Evolutionary conservation across 2,888 invertebrate genomes (phyloP).

Genomic region (Lycophotia porphyrea): DNA sequence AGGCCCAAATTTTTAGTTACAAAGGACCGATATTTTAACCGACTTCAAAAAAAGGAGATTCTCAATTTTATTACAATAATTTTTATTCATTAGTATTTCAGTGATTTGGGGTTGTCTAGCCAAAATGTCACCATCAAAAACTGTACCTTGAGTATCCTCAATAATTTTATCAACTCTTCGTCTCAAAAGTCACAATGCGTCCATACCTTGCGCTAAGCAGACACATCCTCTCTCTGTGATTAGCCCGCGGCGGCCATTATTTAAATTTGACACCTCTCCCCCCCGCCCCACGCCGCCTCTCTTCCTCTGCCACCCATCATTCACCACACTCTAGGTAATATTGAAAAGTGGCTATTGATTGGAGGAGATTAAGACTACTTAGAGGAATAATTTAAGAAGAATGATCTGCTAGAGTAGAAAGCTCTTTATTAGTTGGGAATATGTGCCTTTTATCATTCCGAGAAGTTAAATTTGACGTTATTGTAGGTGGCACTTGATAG

Average conservation of each 20-base stretch:
- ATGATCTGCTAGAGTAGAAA: not conserved
- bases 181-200: not conserved
- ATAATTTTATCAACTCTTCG: not conserved
- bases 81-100: not conserved
- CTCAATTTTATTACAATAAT: not conserved
- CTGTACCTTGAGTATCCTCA: not conserved
- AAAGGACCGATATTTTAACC: not conserved
- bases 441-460: not conserved
- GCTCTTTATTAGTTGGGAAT: not conserved
- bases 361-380: conserved; percentile 28
- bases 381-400: conserved; percentile 1
- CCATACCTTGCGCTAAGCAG: conserved; percentile 24
- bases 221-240: conserved; percentile 70
- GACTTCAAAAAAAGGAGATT: not conserved
- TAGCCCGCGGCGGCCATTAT: conserved; percentile 70
- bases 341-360: conserved; percentile 42
- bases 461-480: not conserved
- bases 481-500: not conserved
- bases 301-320: conserved; percentile 31
- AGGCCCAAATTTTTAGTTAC: not conserved
- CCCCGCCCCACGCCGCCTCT: not conserved
- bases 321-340: conserved; percentile 35
- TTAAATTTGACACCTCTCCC: conserved; percentile 64
- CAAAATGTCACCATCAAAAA: not conserved
- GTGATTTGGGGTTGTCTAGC: not conserved